phyloP scores from a whole-genome alignment of 23 tunicate genomes.

The Styela plicata region DNA sequence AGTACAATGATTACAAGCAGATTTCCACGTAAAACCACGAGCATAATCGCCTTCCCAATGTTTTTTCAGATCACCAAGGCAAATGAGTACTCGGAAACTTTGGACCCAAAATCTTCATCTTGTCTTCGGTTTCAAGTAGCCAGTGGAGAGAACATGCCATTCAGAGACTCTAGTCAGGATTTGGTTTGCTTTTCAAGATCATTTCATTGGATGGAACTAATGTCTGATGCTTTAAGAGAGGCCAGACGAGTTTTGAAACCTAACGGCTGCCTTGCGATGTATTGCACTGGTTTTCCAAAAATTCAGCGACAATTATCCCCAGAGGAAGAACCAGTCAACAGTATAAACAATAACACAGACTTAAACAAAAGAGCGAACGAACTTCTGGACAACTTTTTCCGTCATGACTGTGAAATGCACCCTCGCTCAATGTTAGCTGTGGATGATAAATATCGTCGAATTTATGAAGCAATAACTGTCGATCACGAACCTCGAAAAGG shows the following conservation, averaged over 20 bases:
- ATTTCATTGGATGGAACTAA: constrained; percentile 32
- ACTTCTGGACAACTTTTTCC: constrained; percentile 21
- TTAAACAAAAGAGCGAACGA: constrained; percentile 13
- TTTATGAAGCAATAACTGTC: constrained; percentile 18
- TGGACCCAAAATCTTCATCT: background rate
- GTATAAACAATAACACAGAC: background rate
- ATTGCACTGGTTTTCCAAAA: constrained; percentile 33
- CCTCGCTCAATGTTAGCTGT: constrained; percentile 23
- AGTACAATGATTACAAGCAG: no score
- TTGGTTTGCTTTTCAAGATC: constrained; percentile 29
- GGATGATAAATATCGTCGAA: constrained; percentile 14
- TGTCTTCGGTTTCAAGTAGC: constrained; percentile 13
- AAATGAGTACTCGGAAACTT: background rate
- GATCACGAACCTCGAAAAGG: constrained; percentile 7
- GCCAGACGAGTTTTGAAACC: constrained; percentile 20
- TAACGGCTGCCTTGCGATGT: constrained; percentile 27
- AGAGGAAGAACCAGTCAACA: background rate
- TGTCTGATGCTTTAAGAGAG: constrained; percentile 24
- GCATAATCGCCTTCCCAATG: no score
- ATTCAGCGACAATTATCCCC: background rate
- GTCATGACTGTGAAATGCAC: constrained; percentile 19
- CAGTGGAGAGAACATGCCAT: constrained; percentile 27
- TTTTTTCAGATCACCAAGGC: constrained; percentile 3
- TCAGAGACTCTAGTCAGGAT: constrained; percentile 13
- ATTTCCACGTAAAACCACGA: no score